Percentiles rank a stretch among this genome's conserved stretches.
These are phyloP conservation scores for Plebejus argus DNA, from an alignment of 2,888 invertebrate genomes.

Conservation along the genomic window DNA sequence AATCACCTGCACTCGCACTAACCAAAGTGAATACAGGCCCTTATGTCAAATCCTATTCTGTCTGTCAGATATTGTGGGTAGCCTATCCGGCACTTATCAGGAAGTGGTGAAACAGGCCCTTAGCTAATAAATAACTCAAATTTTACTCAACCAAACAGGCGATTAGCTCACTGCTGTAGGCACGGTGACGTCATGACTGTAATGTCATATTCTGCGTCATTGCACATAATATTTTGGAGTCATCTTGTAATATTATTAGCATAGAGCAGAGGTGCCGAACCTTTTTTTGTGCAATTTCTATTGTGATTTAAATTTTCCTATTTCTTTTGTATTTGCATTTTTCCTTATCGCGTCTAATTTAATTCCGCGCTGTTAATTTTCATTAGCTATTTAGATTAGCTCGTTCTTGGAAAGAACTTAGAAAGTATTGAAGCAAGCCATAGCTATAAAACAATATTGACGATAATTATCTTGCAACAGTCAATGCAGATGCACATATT, in stretches of 20 bases:
- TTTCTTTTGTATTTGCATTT: background rate
- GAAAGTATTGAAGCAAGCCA: background rate
- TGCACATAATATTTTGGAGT: background rate
- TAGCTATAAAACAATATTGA: background rate
- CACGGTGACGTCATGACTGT: background rate
- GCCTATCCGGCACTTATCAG: too few relatives aligned
- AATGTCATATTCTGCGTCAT: constrained; percentile 9
- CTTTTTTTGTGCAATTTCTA: background rate
- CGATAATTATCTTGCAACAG: background rate
- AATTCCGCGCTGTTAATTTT: background rate
- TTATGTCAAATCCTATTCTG: too few relatives aligned
- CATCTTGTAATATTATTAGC: background rate
- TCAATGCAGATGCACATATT: background rate
- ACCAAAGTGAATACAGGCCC: too few relatives aligned
- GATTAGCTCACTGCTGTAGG: background rate
- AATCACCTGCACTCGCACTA: too few relatives aligned
- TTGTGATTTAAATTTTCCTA: background rate
- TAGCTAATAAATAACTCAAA: background rate
- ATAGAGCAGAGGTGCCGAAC: background rate
- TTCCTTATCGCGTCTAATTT: background rate
- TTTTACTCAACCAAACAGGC: background rate
- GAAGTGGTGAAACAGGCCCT: too few relatives aligned
- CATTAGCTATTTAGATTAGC: background rate
- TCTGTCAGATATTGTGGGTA: too few relatives aligned
- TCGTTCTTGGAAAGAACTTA: background rate